Base-by-base conservation (phyloP, 2,113 vertebrate species). In the Python bivittatus region DNA sequence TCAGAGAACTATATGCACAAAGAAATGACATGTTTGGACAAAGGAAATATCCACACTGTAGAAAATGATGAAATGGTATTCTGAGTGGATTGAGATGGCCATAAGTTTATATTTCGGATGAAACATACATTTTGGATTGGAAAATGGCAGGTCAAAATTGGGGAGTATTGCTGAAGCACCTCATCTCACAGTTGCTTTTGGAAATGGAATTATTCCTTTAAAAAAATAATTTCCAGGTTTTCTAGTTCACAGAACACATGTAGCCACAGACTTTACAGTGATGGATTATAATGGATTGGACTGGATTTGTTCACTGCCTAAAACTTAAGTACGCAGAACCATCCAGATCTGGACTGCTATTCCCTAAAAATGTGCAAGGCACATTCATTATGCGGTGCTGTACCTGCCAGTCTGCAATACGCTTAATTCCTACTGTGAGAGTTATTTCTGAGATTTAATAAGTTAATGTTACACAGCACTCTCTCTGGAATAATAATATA, bases 391-490 rank as follows among this genome's bases (percentile, higher is more conserved):
- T 29, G 25, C 53, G 84, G 68, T 42, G 86, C 48, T 86, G 48
- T 15, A 17, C 42, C 88, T 9, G 61, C 84, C 90, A 93, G 84
- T 53, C 8, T 20, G 87, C 72, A 91, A 88, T 10, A 22, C 20
- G 23, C 25, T 13, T 93, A 89, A 93, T 56, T 48, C 52, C 86
- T 57, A 61, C 1, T 4, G 15, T 60, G 0, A 13, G 87, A 85
- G 44, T 68, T 58, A 72, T 87, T 0, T 9, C 56, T 79, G 56
- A 91, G 92, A 64, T n/a, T 48, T 33, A 64, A 90, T 86, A 90
- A 93, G 54, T 48, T 83, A 87, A 7, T 42, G 48, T 93, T 94
- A 93, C 88, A 57, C 61, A 93, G 17, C 56, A 79, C 33, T 85
- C 93, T 68, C 87, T 56, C 7, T 15, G 84, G 72, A 72, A 56